Conservation (phyloP, 2,888 invertebrate species). For the Eupithecia vulgata region DNA sequence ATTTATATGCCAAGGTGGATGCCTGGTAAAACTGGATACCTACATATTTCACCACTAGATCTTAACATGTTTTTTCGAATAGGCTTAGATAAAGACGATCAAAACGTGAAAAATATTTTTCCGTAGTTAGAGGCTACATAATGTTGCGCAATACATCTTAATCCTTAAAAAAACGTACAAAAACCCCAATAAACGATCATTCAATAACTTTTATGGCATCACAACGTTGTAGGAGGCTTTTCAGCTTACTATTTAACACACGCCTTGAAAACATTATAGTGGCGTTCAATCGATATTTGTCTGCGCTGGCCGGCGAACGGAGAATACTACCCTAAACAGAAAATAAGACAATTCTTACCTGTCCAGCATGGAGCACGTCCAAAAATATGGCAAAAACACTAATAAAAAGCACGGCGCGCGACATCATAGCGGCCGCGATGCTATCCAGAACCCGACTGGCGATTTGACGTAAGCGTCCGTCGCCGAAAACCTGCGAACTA, state of each 20-base stretch:
- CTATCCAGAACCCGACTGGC: conserved; percentile 66
- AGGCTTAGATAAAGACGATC: not conserved
- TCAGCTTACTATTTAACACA: conserved; percentile 73
- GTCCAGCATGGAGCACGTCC: conserved; percentile 83
- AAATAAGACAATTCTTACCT: conserved; percentile 72
- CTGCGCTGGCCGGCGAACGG: conserved; percentile 51
- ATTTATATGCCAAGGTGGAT: not conserved
- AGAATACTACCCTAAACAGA: conserved; percentile 35
- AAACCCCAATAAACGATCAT: conserved; percentile 53
- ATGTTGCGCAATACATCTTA: conserved; percentile 64
- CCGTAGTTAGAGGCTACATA: conserved; percentile 17
- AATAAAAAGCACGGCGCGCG: conserved; percentile 85
- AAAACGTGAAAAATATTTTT: not conserved
- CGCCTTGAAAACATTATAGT: conserved; percentile 74
- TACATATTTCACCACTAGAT: not conserved
- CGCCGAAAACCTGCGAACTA: conserved; percentile 82
- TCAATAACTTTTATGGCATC: conserved; percentile 71
- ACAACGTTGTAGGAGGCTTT: conserved; percentile 62
- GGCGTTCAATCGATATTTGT: conserved; percentile 78
- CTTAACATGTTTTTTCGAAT: not conserved
- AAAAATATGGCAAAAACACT: conserved; percentile 85
- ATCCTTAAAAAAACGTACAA: conserved; percentile 46
- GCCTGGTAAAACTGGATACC: too few relatives aligned
- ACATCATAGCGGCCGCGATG: conserved; percentile 83
- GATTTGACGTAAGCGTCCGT: conserved; percentile 68